These are phyloP conservation scores for western clawed frog (Xenopus tropicalis) DNA, from an alignment of 2,113 vertebrate genomes.

Conservation along the genomic window UCB_Xtro_10.0 CM004445.2:119647501-119648000, in stretches of 20 bases:
- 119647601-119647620: too few species aligned
- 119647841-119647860: constrained; percentile 32
- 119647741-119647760: constrained; percentile 9
- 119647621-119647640: too few species aligned
- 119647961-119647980: constrained; percentile 52
- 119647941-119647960: constrained; percentile 47
- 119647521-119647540: too few species aligned
- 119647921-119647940: constrained; percentile 41
- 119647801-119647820: constrained; percentile 36
- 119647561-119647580: too few species aligned
- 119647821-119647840: constrained; percentile 33
- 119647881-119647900: constrained; percentile 43
- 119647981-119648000: constrained; percentile 48
- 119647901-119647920: constrained; percentile 39
- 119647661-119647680: too few species aligned
- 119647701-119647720: not conserved
- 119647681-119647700: too few species aligned
- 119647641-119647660: too few species aligned
- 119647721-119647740: not conserved
- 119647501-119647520: too few species aligned
- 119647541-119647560: too few species aligned
- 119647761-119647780: constrained; percentile 7
- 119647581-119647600: too few species aligned
- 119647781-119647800: constrained; percentile 26
- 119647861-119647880: constrained; percentile 46